phyloP scores from a whole-genome alignment of 2,888 invertebrate genomes.

The Junonia oenone region DNA sequence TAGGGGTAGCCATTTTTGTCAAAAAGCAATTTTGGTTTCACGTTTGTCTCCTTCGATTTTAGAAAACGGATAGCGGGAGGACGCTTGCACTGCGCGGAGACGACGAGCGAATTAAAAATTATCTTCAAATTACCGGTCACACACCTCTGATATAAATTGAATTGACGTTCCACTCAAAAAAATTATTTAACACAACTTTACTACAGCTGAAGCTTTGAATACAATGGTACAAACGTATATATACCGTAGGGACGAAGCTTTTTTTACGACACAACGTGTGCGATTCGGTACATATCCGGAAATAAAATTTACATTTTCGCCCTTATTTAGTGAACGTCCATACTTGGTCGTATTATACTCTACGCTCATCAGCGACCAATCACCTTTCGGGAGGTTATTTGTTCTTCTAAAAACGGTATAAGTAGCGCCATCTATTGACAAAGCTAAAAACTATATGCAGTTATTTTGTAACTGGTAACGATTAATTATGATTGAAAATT shows the following conservation, averaged over 20 bases:
- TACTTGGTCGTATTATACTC: slow-evolving; percentile 53
- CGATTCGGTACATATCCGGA: slow-evolving; percentile 41
- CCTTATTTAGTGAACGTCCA: slow-evolving; percentile 47
- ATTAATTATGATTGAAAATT: background rate
- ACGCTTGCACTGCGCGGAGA: slow-evolving; percentile 61
- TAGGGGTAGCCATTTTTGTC: slow-evolving; percentile 73
- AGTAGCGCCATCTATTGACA: slow-evolving; percentile 25
- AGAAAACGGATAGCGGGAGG: slow-evolving; percentile 56
- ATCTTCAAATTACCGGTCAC: slow-evolving; percentile 32
- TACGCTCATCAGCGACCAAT: slow-evolving; percentile 45
- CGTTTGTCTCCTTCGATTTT: slow-evolving; percentile 65
- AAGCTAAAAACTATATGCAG: background rate
- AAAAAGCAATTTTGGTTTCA: slow-evolving; percentile 57
- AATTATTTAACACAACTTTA: slow-evolving; percentile 21
- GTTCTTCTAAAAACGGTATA: slow-evolving; percentile 21
- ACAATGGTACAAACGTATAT: slow-evolving; percentile 26
- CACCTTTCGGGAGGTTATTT: slow-evolving; percentile 35
- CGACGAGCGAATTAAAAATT: slow-evolving; percentile 37
- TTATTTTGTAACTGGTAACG: slow-evolving; percentile 22
- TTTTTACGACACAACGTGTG: slow-evolving; percentile 32
- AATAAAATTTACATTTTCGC: slow-evolving; percentile 48
- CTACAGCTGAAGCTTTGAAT: slow-evolving; percentile 30
- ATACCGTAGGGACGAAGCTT: slow-evolving; percentile 25
- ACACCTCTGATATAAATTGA: slow-evolving; percentile 26
- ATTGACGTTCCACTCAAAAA: slow-evolving; percentile 23